Percentiles rank a stretch among this genome's conserved stretches.
phyloP scores from a whole-genome alignment of 2,888 invertebrate species.

The Drosophila peninsularis region DNA sequence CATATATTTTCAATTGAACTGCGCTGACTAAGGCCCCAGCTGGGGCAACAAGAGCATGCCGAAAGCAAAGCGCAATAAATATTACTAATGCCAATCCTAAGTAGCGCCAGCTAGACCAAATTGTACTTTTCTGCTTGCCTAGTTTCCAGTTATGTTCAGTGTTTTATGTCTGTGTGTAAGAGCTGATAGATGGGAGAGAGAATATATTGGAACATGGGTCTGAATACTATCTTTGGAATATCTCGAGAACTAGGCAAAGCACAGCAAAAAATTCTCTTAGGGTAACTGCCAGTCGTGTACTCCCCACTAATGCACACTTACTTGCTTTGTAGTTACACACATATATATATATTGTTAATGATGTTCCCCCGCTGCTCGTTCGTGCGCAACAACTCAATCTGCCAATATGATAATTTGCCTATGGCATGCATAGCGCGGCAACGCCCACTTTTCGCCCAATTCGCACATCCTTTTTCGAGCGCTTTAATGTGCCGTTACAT shows the following conservation, averaged over 20 bases:
- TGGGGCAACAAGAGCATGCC: not conserved
- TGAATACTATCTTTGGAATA: too few relatives aligned
- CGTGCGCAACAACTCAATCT: constrained; percentile 51
- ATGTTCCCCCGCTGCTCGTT: constrained; percentile 14
- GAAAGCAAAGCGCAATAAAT: not conserved
- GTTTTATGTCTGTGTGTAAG: not conserved
- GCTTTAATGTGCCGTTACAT: constrained; percentile 46
- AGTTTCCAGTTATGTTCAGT: constrained; percentile 6
- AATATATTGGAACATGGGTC: not conserved
- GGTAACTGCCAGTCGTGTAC: not conserved
- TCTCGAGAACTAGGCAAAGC: too few relatives aligned
- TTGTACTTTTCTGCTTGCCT: constrained; percentile 11
- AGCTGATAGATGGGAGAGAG: not conserved
- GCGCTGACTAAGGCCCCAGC: constrained; percentile 13
- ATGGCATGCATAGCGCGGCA: constrained; percentile 14
- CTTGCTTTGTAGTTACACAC: not conserved
- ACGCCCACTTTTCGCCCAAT: constrained; percentile 51
- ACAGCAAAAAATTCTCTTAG: too few relatives aligned
- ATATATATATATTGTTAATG: constrained; percentile 6
- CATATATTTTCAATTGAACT: constrained; percentile 10
- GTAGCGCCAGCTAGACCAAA: constrained; percentile 9
- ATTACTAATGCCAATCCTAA: constrained; percentile 8
- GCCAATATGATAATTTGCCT: constrained; percentile 51
- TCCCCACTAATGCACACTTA: not conserved
- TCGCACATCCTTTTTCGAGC: constrained; percentile 56